These are phyloP conservation scores for Plagodis pulveraria DNA, from an alignment of 2,888 invertebrate species.

Conservation along the genomic window DNA sequence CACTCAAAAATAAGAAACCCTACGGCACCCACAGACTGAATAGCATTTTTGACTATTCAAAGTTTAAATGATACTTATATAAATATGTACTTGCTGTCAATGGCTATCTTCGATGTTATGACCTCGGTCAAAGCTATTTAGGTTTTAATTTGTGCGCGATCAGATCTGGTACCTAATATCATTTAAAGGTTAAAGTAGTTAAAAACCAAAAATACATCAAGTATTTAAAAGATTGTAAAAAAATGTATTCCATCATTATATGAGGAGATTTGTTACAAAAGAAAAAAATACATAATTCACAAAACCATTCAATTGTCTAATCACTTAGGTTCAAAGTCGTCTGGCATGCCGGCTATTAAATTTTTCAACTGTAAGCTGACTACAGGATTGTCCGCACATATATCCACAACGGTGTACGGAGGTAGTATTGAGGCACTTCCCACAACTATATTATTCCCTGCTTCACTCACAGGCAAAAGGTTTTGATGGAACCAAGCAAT, in stretches of 20 bases:
- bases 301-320: not conserved
- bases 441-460: constrained; percentile 61
- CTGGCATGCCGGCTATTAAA: constrained; percentile 67
- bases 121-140: too few species aligned
- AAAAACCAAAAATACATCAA: not conserved
- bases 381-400: constrained; percentile 69
- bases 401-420: constrained; percentile 61
- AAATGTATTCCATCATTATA: constrained; percentile 23
- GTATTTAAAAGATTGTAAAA: constrained; percentile 10
- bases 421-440: constrained; percentile 64
- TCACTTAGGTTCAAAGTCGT: constrained; percentile 48
- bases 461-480: constrained; percentile 61
- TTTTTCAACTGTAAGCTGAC: constrained; percentile 65
- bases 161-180: not conserved
- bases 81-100: too few species aligned
- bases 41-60: too few species aligned
- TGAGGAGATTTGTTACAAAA: constrained; percentile 11
- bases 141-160: too few species aligned
- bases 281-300: constrained; percentile 3
- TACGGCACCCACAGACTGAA: too few species aligned
- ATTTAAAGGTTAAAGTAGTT: not conserved
- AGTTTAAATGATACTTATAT: too few species aligned
- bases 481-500: constrained; percentile 68
- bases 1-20: too few species aligned
- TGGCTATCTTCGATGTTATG: too few species aligned